A percentile compares a stretch with the other conserved stretches of the same genome.
phyloP scores from a whole-genome alignment of 2,113 vertebrate species.

The Percopsis transmontana region DNA sequence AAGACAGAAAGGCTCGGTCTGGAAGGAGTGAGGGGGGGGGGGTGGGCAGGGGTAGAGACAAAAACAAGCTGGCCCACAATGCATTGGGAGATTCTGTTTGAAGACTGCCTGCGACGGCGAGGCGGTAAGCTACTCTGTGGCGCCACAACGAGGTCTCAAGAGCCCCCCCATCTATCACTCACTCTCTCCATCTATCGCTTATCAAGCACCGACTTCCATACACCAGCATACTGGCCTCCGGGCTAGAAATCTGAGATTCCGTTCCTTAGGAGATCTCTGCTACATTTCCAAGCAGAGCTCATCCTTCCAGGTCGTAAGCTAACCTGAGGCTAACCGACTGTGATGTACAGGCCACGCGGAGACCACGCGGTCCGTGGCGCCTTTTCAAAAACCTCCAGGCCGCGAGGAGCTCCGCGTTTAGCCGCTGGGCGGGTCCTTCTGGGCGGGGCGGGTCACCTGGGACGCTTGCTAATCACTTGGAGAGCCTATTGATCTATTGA shows the following conservation, averaged over 20 bases:
- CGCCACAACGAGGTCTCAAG: constrained; percentile 41
- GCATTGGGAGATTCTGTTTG: constrained; percentile 66
- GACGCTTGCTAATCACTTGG: too few relatives aligned
- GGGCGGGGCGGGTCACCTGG: constrained; percentile 24
- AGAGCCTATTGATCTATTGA: constrained; percentile 25
- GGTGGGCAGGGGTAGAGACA: constrained; percentile 42
- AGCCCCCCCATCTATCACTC: constrained; percentile 34
- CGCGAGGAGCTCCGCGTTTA: constrained; percentile 47
- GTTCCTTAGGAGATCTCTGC: too few relatives aligned
- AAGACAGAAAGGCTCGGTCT: not conserved
- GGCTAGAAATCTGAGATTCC: too few relatives aligned
- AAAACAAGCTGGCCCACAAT: constrained; percentile 52
- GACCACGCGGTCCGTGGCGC: too few relatives aligned
- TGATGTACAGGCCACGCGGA: too few relatives aligned
- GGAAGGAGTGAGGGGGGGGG: constrained; percentile 5
- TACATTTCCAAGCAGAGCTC: too few relatives aligned
- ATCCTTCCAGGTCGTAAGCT: too few relatives aligned
- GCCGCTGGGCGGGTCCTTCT: constrained; percentile 44
- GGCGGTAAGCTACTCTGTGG: constrained; percentile 12
- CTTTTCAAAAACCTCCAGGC: too few relatives aligned
- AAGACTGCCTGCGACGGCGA: constrained; percentile 53
- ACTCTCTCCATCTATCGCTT: too few relatives aligned
- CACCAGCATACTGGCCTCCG: constrained; percentile 45
- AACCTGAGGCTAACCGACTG: too few relatives aligned
- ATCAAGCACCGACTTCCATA: constrained; percentile 35